A percentile compares a stretch with the other conserved stretches of the same genome.
These are phyloP conservation scores for Phocides pigmalion DNA, from an alignment of 1,140 invertebrate genomes.

Conservation along the genomic window DNA sequence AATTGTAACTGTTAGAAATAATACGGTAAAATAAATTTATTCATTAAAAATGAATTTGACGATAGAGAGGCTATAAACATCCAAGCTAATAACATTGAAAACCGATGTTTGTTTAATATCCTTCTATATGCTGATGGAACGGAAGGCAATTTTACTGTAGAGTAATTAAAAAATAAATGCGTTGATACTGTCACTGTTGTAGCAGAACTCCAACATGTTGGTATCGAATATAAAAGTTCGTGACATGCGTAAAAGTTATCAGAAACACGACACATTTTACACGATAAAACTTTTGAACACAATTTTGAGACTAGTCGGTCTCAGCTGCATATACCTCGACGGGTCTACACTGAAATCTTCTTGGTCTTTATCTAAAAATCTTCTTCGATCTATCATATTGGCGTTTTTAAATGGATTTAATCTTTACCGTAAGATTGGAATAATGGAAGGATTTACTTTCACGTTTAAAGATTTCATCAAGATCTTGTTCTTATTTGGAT, in stretches of 20 bases:
- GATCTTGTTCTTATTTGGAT: background rate
- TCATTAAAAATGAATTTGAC: too few species aligned
- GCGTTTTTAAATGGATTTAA: slow-evolving; percentile 3
- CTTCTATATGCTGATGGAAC: too few species aligned
- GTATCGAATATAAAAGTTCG: slow-evolving; percentile 12
- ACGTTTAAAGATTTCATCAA: slow-evolving; percentile 16
- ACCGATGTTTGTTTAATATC: too few species aligned
- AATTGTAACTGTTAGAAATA: too few species aligned
- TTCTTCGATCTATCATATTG: background rate
- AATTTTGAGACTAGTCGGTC: background rate
- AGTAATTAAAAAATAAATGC: too few species aligned
- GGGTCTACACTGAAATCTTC: slow-evolving; percentile 7
- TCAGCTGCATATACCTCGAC: slow-evolving; percentile 2
- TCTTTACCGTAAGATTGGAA: slow-evolving; percentile 5
- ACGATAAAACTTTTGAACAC: background rate
- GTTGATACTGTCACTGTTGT: too few species aligned
- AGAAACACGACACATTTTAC: slow-evolving; percentile 1
- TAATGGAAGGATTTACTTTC: background rate
- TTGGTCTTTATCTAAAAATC: background rate
- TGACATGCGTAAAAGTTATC: background rate
- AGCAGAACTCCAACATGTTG: too few species aligned
- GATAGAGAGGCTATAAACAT: too few species aligned
- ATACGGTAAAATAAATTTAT: too few species aligned
- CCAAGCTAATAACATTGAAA: too few species aligned
- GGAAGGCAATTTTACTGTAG: too few species aligned